Evolutionary conservation across 2,113 vertebrate species (phyloP), one percentile per base, ranked within the genome.

Genomic region (Gambusia affinis): DNA sequence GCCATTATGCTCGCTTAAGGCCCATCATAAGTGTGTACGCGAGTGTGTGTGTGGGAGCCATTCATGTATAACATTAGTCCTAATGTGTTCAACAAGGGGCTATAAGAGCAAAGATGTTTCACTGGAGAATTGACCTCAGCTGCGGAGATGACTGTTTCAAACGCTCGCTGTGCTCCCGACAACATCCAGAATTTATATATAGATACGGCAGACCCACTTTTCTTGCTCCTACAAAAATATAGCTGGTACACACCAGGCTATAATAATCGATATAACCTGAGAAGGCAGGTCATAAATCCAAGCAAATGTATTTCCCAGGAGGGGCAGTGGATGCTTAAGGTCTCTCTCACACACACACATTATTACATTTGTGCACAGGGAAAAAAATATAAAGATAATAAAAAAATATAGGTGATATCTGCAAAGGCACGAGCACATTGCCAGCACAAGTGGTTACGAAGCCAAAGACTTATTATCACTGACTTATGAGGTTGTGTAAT

Each of bases 241-340:
- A 85, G 51, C 51, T 57, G 24, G 72, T 76, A 81, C 72, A 83
- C 72, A 70, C 76, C 70, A 63, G 73, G 77, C 71, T 79, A 68
- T 69, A 60, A 80, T 84, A 89, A 91, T 92, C 90, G 82, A 92
- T 90, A 84, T 47, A 72, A 83, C 80, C 81, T 72, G 64, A 60
- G 87, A 78, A 76, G 82, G 71, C 73, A 75, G 86, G 78, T 91
- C 91, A 81, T 92, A 87, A 89, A 93, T 93, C 85, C 70, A 78
- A 79, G 76, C 84, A 85, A 88, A 92, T 87, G 79, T 78, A 84
- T 88, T 88, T 87, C 88, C 80, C 88, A 74, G 54, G 75, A 62
- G 75, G 91, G 76, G 68, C 84, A 76, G 66, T 60, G 67, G 70
- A 73, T 70, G 81, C 70, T 60, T 75, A 64, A 37, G 71, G 70